Evolutionary conservation across 2,113 vertebrate genomes (phyloP), one percentile per base, ranked within the genome.

Genomic region (Cygnus buccinator): DNA sequence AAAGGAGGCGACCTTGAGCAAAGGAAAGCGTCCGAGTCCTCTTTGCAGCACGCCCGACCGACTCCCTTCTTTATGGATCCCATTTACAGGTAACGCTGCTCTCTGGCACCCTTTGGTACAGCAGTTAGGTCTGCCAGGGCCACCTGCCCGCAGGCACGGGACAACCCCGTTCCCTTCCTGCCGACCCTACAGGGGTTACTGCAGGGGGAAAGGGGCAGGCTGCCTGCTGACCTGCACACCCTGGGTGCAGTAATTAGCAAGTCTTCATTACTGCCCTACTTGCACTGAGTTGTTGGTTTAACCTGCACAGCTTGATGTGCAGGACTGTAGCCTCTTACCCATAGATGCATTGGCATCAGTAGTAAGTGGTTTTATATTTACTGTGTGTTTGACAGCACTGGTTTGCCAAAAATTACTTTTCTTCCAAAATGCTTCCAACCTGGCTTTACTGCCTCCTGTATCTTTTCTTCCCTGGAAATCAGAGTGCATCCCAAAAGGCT

Each of bases 31-130:
- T 97, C 98, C 0, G 99, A 99, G 86, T 98, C 98, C 48, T 99
- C 99, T 52, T 97, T 99, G 96, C 99, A 99, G 95, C 99, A 99
- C 7, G 99, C 99, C 86, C 98, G 99, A 93, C 99, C 99, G 37
- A 99, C 99, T 13, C 99, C 99, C 1, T 99, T 99, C 98, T 99
- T 99, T 96, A 99, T 99, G 99, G 99, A 99, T 96, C 99, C 99
- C n/a, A 99, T 99, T 88, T 99, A 99, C 98, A 99, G 99, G 99
- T 99, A 99, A 98, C 2, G 73, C 90, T 90, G 85, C 89, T 68
- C 41, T 48, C 14, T 3, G 9, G 46, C 74, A 63, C 72, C 86
- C 52, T 67, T 61, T 39, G 80, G 43, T 67, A 39, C 55, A 20
- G 43, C 77, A 23, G 39, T 16, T 28, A 23, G 50, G 13, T 10